These are phyloP conservation scores for Nesogale talazaci DNA, from an alignment of 2,113 vertebrate species.

Conservation along the genomic window DNA sequence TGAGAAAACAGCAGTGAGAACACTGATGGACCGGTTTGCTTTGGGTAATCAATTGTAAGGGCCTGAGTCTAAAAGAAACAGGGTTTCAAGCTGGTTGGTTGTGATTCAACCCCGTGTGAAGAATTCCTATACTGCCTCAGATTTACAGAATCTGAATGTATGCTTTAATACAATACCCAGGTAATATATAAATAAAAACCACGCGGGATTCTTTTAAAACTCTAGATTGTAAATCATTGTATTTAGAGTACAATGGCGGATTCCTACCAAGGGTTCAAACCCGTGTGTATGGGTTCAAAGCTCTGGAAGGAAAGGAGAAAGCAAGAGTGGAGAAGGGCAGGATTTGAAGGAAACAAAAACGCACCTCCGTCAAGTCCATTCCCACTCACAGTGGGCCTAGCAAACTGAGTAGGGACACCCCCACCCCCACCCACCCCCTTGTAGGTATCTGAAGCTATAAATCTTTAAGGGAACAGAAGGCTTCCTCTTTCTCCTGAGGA, in stretches of 20 bases:
- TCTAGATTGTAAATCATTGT: background rate
- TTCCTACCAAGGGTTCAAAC: background rate
- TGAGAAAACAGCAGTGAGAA: background rate
- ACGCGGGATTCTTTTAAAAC: too few species aligned
- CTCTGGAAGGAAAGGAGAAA: background rate
- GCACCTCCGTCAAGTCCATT: too few species aligned
- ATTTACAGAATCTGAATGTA: background rate
- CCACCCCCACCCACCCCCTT: too few species aligned
- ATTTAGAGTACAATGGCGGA: background rate
- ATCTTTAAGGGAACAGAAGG: too few species aligned
- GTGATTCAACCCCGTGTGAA: background rate
- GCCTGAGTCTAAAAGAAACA: background rate
- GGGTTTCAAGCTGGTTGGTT: background rate
- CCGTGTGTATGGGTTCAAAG: background rate
- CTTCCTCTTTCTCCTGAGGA: too few species aligned
- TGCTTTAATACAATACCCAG: too few species aligned
- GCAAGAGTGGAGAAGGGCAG: background rate
- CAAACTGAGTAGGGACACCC: too few species aligned
- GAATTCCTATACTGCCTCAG: background rate
- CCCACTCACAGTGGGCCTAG: too few species aligned
- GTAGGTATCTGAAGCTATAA: too few species aligned
- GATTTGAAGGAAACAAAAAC: too few species aligned
- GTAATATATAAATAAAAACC: too few species aligned
- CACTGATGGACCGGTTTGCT: background rate
- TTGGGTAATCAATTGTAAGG: background rate